These are phyloP conservation scores for Archaeoteleia sp. DNA, from an alignment of 2,888 invertebrate species.

Conservation along the genomic window DNA sequence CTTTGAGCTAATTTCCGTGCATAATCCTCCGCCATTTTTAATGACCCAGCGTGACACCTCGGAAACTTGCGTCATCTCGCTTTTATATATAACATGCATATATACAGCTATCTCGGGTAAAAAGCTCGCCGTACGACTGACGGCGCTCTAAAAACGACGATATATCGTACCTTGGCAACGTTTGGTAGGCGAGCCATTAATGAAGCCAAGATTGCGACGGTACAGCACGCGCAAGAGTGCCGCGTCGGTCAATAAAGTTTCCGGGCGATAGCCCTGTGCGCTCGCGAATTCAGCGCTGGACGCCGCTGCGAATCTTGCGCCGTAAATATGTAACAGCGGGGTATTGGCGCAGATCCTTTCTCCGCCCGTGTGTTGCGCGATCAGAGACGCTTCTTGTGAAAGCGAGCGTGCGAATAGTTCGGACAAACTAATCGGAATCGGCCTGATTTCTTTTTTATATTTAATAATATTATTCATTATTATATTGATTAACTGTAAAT, in stretches of 20 bases:
- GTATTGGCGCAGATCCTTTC: conserved; percentile 46
- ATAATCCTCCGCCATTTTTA: too few species aligned
- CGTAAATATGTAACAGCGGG: conserved; percentile 52
- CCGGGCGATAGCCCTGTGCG: conserved; percentile 43
- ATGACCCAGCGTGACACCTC: too few species aligned
- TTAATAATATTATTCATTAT: too few species aligned
- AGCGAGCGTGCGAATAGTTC: conserved; percentile 31
- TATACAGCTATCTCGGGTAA: too few species aligned
- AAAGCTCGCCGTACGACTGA: too few species aligned
- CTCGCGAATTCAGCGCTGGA: conserved; percentile 40
- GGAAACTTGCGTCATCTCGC: too few species aligned
- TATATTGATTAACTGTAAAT: too few species aligned
- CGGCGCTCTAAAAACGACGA: too few species aligned
- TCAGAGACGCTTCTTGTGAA: conserved; percentile 36
- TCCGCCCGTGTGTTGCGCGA: too few species aligned
- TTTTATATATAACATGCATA: too few species aligned
- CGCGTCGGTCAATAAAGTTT: conserved; percentile 43
- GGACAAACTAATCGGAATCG: conserved; percentile 14
- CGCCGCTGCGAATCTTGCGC: conserved; percentile 42
- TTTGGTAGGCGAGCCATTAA: conserved; percentile 43
- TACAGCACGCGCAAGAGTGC: conserved; percentile 33
- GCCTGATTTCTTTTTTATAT: background rate
- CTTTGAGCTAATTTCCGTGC: too few species aligned
- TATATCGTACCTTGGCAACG: conserved; percentile 47
- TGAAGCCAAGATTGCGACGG: conserved; percentile 46